A percentile compares a stretch with the other conserved stretches of the same genome.
Evolutionary conservation across 2,888 invertebrate species (phyloP).

Genomic region (Drosophila paramelanica): DNA sequence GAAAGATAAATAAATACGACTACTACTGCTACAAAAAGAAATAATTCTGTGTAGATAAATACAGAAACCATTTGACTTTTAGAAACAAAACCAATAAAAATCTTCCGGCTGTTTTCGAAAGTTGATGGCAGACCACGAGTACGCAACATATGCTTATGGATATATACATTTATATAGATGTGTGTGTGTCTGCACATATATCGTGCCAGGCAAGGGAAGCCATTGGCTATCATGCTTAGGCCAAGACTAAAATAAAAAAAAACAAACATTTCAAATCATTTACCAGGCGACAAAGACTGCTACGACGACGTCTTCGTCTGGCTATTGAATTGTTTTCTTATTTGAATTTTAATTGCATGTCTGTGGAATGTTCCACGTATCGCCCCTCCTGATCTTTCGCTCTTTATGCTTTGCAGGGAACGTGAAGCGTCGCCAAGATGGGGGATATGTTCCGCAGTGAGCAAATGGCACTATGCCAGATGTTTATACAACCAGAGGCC

Average conservation of each 20-base stretch:
- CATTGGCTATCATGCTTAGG: constrained; percentile 33
- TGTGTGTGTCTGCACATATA: constrained; percentile 1
- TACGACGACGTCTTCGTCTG: constrained; percentile 41
- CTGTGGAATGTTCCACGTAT: constrained; percentile 59
- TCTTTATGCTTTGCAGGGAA: constrained; percentile 55
- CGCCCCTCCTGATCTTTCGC: constrained; percentile 4
- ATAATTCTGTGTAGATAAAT: constrained; percentile 11
- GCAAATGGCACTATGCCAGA: constrained; percentile 96
- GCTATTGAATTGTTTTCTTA: constrained; percentile 22
- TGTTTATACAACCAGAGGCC: constrained; percentile 98
- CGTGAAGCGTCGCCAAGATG: constrained; percentile 86
- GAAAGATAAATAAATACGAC: constrained; percentile 15
- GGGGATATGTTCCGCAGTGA: constrained; percentile 95
- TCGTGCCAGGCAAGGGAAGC: constrained; percentile 49
- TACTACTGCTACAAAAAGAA: background rate
- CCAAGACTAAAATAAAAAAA: constrained; percentile 25
- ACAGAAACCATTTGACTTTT: constrained; percentile 6
- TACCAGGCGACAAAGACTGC: constrained; percentile 9
- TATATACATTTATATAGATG: constrained; percentile 13
- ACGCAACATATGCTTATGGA: constrained; percentile 29
- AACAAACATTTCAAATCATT: constrained; percentile 33
- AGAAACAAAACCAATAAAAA: constrained; percentile 13
- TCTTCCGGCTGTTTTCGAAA: constrained; percentile 21
- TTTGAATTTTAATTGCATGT: constrained; percentile 74
- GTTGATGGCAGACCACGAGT: constrained; percentile 3